These are phyloP conservation scores for Psilopogon haemacephalus DNA, from an alignment of 2,113 vertebrate genomes.

Conservation along the genomic window DNA sequence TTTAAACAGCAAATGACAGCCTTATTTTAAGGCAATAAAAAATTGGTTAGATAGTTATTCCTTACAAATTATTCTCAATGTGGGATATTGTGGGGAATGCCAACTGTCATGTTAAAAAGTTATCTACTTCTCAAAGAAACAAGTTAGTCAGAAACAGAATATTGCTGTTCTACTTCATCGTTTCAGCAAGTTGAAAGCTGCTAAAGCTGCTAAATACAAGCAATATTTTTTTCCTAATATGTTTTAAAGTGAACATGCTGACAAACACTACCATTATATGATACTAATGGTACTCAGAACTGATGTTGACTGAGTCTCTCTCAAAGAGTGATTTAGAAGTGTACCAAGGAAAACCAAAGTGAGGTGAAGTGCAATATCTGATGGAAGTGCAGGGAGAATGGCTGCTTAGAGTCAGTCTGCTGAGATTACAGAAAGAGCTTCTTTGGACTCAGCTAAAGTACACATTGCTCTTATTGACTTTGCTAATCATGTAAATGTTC, in stretches of 20 bases:
- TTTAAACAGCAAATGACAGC: neutral
- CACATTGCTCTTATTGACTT: neutral
- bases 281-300: neutral
- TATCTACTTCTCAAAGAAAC: neutral
- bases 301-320: neutral
- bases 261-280: neutral
- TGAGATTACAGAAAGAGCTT: neutral
- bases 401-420: neutral
- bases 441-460: neutral
- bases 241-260: neutral
- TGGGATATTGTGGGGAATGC: neutral
- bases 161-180: neutral
- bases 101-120: neutral
- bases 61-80: neutral
- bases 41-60: neutral
- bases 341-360: neutral
- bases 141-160: neutral
- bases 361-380: neutral
- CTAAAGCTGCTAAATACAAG: neutral
- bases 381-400: neutral
- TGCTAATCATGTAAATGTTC: constrained; percentile 17
- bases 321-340: neutral
- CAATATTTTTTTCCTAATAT: neutral
- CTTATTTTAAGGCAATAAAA: neutral
- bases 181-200: neutral